Conservation (phyloP, 1,140 invertebrate species). For the Uloborus diversus region DNA sequence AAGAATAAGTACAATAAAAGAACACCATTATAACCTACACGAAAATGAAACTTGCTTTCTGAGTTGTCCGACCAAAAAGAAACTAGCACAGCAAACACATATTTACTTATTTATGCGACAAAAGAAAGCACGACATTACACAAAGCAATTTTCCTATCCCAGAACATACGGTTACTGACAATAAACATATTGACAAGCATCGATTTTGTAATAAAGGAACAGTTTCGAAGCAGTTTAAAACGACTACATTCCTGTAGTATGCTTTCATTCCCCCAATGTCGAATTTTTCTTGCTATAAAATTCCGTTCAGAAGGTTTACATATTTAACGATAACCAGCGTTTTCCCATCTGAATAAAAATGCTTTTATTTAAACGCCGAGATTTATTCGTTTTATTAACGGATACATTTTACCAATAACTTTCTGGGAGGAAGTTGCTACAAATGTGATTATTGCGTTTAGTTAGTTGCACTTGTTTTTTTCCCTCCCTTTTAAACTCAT, state of each 20-base stretch:
- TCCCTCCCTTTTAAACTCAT: not conserved
- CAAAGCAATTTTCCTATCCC: too few relatives aligned
- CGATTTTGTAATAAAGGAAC: constrained; percentile 54
- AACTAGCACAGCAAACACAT: too few relatives aligned
- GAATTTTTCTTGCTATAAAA: too few relatives aligned
- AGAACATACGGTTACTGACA: constrained; percentile 8
- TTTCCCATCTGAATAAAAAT: not conserved
- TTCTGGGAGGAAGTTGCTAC: not conserved
- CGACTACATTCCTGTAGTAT: not conserved
- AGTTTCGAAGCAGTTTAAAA: constrained; percentile 10
- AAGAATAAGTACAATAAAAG: too few relatives aligned
- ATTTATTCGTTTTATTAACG: constrained; percentile 36
- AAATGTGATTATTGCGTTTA: not conserved
- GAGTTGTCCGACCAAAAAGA: too few relatives aligned
- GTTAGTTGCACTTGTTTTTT: not conserved
- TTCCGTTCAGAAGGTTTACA: too few relatives aligned
- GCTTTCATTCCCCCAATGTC: not conserved
- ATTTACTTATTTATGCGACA: too few relatives aligned
- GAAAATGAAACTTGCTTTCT: too few relatives aligned
- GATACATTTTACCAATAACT: constrained; percentile 30
- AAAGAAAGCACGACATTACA: too few relatives aligned
- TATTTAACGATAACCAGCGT: constrained; percentile 23
- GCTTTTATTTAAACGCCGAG: constrained; percentile 12
- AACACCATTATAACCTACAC: too few relatives aligned
- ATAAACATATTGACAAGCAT: constrained; percentile 55